These are phyloP conservation scores for Trachemys scripta DNA, from an alignment of 2,113 vertebrate genomes.

Conservation along the genomic window DNA sequence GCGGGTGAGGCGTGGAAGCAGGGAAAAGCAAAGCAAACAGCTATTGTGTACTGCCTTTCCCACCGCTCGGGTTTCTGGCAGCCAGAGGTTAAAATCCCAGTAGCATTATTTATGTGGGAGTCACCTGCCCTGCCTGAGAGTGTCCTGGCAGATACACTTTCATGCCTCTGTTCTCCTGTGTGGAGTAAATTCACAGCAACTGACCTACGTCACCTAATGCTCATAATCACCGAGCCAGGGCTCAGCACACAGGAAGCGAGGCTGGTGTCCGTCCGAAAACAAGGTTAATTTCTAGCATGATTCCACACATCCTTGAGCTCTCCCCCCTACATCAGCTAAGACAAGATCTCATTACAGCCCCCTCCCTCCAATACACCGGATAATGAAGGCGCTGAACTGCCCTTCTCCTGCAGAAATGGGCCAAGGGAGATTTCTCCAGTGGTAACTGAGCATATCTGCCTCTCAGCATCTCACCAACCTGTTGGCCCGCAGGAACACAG, in stretches of 20 bases:
- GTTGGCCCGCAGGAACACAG: rapidly evolving
- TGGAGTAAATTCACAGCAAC: neutral
- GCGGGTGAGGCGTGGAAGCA: neutral
- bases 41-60: neutral
- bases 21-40: neutral
- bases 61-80: neutral
- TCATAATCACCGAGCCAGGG: neutral
- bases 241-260: neutral
- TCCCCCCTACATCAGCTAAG: neutral
- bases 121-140: neutral
- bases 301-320: neutral
- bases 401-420: neutral
- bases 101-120: neutral
- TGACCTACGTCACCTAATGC: neutral
- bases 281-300: neutral
- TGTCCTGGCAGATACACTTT: neutral
- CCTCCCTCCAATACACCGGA: neutral
- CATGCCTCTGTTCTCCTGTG: neutral
- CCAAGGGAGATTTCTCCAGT: neutral
- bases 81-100: neutral
- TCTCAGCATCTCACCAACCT: neutral
- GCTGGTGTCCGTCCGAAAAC: neutral
- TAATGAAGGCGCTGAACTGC: neutral
- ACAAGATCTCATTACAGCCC: neutral
- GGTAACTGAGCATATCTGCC: neutral